phyloP scores from a whole-genome alignment of 2,113 vertebrate species.

The Brachyistius frenatus region DNA sequence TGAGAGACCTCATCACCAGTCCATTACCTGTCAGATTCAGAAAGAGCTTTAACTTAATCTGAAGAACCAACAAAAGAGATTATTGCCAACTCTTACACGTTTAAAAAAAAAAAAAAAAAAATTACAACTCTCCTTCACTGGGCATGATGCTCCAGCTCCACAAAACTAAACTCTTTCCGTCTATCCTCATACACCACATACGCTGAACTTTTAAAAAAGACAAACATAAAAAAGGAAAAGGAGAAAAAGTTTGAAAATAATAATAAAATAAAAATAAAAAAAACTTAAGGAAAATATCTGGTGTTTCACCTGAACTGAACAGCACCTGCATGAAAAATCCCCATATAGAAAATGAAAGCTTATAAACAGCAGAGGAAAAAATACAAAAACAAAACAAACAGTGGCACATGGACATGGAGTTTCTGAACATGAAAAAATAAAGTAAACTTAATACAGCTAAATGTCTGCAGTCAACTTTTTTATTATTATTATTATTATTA shows the following conservation, averaged over 20 bases:
- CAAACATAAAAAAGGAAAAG: neutral
- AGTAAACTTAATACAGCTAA: conserved; percentile 81
- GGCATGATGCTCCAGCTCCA: conserved; percentile 73
- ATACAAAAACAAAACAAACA: conserved; percentile 48
- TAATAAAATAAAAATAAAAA: conserved; percentile 12
- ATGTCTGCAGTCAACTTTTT: conserved; percentile 78
- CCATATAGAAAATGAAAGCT: conserved; percentile 73
- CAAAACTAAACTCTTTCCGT: conserved; percentile 36
- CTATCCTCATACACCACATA: conserved; percentile 50
- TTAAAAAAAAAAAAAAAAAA: conserved; percentile 38
- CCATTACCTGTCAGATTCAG: conserved; percentile 65
- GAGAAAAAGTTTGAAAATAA: too few species aligned
- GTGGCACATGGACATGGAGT: conserved; percentile 84
- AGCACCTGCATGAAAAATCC: conserved; percentile 78
- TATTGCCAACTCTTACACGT: conserved; percentile 68
- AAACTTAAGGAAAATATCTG: conserved; percentile 62
- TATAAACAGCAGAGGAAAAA: conserved; percentile 62
- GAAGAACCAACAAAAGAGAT: conserved; percentile 41
- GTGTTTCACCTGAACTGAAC: conserved; percentile 79
- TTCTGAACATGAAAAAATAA: conserved; percentile 74
- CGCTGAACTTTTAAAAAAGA: conserved; percentile 59
- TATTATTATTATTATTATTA: conserved; percentile 45
- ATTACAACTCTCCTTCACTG: conserved; percentile 61
- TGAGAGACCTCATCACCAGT: conserved; percentile 60
- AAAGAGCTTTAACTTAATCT: conserved; percentile 66